Evolutionary conservation across 2,113 vertebrate genomes (phyloP), one percentile per base, ranked within the genome.

Genomic region (Cathartes aura): DNA sequence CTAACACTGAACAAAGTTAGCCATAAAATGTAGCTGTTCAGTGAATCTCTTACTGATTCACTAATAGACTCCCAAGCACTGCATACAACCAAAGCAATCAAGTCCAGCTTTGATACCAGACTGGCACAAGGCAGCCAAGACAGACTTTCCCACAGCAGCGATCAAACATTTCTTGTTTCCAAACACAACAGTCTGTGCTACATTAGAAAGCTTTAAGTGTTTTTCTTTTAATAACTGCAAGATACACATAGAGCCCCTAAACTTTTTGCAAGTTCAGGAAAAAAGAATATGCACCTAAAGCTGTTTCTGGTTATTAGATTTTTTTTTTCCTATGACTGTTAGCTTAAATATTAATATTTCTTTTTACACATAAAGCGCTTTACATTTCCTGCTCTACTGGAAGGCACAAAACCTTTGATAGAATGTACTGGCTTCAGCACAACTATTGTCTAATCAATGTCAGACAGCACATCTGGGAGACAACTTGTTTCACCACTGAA

Each of bases 121-220:
- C 53, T 62, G 55, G 89, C 81, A 53, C 15, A 22, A 59, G 84
- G 62, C 86, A 84, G 52, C 53, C 67, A 48, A 64, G 82, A 72
- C 92, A 81, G 87, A 53, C 80, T 78, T 94, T 85, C 87, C 96
- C 83, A 79, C 70, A 94, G 87, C 70, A 88, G 79, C 1, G 3
- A 79, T 32, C 75, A 91, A 93, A 71, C 71, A 34, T n/a, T 71
- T 58, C 74, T 43, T 40, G 17, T 71, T 48, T 60, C 70, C 83
- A 95, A 94, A 93, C 83, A 91, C 79, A 89, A 71, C 82, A 80
- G 48, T 23, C 89, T 88, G 64, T 40, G 60, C 59, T 84, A 15
- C 66, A 42, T 70, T 50, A 74, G 12, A 45, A 32, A 45, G 36
- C 66, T 82, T 64, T 15, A 55, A 67, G 58, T 22, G 55, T 50